Base-by-base conservation (phyloP, 2,797 vertebrate genomes). In the Coregonus suidteri region DNA sequence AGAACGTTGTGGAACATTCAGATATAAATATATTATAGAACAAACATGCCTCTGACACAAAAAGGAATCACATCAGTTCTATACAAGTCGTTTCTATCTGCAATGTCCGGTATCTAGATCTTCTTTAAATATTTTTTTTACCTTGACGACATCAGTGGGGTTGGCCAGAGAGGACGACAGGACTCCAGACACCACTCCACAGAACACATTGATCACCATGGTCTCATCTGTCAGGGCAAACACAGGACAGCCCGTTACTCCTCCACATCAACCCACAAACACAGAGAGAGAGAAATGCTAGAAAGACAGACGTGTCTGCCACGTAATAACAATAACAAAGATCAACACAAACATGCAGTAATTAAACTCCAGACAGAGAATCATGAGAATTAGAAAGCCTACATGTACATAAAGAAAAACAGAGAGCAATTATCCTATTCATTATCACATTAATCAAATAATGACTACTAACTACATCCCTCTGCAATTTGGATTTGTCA, bases 121-220 rank as follows among this genome's bases (percentile, higher is more conserved):
- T 4, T 66, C 30, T 20, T 25, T 31, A 11, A 25, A 1, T 25
- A 0, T 1, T 9, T 35, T 0, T 47, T 47, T 87, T 90, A 98
- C 97, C 97, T 98, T 99, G 59, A 99, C 93, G 78, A 99, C 97
- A 65, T 99, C 97, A 0, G 97, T 99, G 15, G 97, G 97, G 73
- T 98, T 99, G 82, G 97, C 97, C 80, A 98, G 91, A 0, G 96
- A 93, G 0, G 97, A 99, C 15, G 97, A 98, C 87, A 99, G 93
- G 71, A 99, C 97, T 77, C 97, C 97, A 0, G 97, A 96, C 51
- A 99, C 94, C 30, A 99, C 97, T 0, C 97, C 97, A 34, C 97
- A 99, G 87, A 98, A 97, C 31, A 99, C 96, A 68, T 98, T 99
- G 91, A 99, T 95, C 71, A 98, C 93, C 92, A 99, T 94, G 30